Base-by-base conservation (phyloP, 2,113 vertebrate genomes). In the Bufo bufo region DNA sequence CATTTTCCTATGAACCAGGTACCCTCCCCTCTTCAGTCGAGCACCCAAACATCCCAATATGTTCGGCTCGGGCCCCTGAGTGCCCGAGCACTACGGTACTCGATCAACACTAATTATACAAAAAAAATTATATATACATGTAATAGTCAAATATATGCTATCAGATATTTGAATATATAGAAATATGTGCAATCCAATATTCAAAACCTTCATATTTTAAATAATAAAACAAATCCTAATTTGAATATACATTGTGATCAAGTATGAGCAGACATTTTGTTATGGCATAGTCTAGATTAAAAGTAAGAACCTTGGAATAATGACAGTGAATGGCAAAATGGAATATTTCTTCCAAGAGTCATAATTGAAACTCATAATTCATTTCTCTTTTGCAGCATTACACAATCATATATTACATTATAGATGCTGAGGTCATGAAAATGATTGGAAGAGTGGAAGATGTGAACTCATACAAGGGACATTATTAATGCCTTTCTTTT, bases 321-420 rank as follows among this genome's bases (percentile, higher is more conserved):
- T 59, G 84, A 72, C 84, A 85, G 83, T 85, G 84, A 85, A 12
- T 77, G 72, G 75, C 56, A 85, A 75, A 63, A 45, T 56, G 56
- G 56, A 85, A 77, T 23, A 85, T 77, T 77, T 74, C 84, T 85
- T 75, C 82, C 65, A 84, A 69, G 65, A 56, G 66, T 56, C 52
- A n/a, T 77, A 85, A 85, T 77, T 77, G 84, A 85, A 85, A 77
- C 72, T 75, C 43, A 77, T 85, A 85, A 63, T 23, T 85, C 72
- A 85, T 85, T 85, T 58, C 56, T 85, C 54, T 45, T 23, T 72
- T 77, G 56, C 33, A 59, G 56, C 56, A 77, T 77, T 72, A 74
- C 52, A 54, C 56, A 52, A 58, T 85, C 49, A 74, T 85, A 85
- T 72, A 85, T 74, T 85, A 72, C 69, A 85, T 59, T 85, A 85